Conservation (phyloP, 2,113 vertebrate genomes). For the Macaca nemestrina region DNA sequence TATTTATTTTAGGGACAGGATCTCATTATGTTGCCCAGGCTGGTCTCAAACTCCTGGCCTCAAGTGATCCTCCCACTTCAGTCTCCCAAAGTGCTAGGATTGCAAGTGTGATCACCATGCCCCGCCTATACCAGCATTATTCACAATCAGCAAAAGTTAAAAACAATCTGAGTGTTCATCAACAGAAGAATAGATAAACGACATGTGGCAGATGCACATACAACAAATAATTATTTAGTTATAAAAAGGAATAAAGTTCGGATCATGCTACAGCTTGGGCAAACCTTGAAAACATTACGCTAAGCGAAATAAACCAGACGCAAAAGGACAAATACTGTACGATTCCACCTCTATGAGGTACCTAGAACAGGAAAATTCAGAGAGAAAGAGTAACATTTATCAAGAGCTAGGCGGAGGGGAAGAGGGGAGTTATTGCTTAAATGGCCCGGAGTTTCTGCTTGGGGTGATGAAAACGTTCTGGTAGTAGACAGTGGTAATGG, state of each 20-base stretch:
- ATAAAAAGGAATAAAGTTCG: background rate
- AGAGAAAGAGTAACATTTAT: background rate
- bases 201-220: background rate
- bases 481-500: background rate
- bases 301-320: background rate
- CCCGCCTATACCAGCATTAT: background rate
- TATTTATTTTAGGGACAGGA: too few relatives aligned
- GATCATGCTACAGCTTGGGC: background rate
- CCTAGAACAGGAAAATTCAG: background rate
- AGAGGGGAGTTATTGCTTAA: background rate
- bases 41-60: too few relatives aligned
- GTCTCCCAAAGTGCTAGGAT: too few relatives aligned
- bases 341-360: background rate
- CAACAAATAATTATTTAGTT: background rate
- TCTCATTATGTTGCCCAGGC: too few relatives aligned
- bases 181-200: background rate
- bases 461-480: background rate
- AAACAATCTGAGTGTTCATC: background rate
- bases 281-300: background rate
- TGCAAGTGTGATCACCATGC: too few relatives aligned
- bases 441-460: background rate
- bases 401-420: background rate
- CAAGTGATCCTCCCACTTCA: too few relatives aligned
- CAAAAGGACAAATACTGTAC: background rate
- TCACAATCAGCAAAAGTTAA: background rate